A percentile compares a stretch with the other conserved stretches of the same genome.
Conservation (phyloP, 1,140 invertebrate species). For the Apis dorsata region DNA sequence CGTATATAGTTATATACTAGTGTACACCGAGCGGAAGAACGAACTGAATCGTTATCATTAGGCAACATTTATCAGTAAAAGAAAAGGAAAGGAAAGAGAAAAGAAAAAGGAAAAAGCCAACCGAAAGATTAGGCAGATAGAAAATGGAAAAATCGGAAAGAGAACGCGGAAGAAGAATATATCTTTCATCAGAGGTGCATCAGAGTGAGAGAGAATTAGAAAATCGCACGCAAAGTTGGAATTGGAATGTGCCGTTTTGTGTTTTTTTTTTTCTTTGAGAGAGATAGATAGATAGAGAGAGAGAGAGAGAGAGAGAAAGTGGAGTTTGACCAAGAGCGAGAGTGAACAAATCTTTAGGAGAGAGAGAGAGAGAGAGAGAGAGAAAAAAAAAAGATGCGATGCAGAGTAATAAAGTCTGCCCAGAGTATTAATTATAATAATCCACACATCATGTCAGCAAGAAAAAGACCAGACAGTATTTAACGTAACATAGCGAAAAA, state of each 20-base stretch:
- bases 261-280: conserved; percentile 61
- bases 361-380: no score
- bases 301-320: conserved; percentile 26
- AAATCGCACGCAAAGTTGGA: no score
- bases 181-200: conserved; percentile 42
- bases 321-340: conserved; percentile 51
- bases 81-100: conserved; percentile 73
- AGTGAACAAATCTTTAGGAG: conserved; percentile 56
- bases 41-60: conserved; percentile 42
- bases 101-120: conserved; percentile 74
- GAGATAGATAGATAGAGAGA: conserved; percentile 41
- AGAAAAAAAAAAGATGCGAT: conserved; percentile 42
- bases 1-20: not conserved
- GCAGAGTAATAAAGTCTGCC: conserved; percentile 56
- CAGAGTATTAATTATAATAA: conserved; percentile 30
- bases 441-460: conserved; percentile 62
- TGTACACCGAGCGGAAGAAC: conserved; percentile 53
- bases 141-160: conserved; percentile 59
- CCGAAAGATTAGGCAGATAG: conserved; percentile 66
- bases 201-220: no score
- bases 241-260: conserved; percentile 68
- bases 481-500: conserved; percentile 51
- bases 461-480: conserved; percentile 70
- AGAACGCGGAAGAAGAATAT: conserved; percentile 32
- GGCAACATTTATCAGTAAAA: conserved; percentile 62